Conservation (phyloP, 2,888 invertebrate genomes). For the Euplexia lucipara region DNA sequence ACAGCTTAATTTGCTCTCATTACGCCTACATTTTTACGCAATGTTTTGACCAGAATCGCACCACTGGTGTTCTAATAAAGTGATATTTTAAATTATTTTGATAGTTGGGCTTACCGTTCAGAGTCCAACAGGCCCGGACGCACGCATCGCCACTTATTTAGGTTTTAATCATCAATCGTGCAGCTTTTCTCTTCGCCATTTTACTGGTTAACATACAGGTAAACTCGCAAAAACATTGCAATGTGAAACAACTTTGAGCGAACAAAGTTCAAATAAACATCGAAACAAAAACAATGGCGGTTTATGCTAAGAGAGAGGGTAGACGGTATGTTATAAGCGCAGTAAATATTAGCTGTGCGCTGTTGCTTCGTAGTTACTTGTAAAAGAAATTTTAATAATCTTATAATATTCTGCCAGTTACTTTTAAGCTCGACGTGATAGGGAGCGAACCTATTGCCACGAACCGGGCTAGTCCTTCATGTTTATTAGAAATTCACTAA, state of each 20-base stretch:
- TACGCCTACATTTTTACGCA: too few relatives aligned
- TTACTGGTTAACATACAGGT: constrained; percentile 27
- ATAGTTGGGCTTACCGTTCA: background rate
- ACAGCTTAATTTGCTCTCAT: too few relatives aligned
- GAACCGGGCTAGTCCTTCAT: too few relatives aligned
- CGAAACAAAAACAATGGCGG: constrained; percentile 45
- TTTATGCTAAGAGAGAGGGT: constrained; percentile 23
- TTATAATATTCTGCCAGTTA: too few relatives aligned
- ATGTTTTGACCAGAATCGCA: too few relatives aligned
- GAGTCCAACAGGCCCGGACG: background rate
- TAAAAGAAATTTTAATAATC: too few relatives aligned
- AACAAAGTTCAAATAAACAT: constrained; percentile 58
- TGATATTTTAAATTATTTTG: background rate
- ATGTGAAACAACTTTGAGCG: constrained; percentile 47
- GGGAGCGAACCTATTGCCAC: too few relatives aligned
- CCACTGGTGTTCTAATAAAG: too few relatives aligned
- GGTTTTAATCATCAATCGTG: constrained; percentile 18
- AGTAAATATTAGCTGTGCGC: background rate
- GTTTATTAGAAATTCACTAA: too few relatives aligned
- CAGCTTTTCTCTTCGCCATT: background rate
- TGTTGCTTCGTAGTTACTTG: background rate
- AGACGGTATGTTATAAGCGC: constrained; percentile 23
- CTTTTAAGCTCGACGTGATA: too few relatives aligned
- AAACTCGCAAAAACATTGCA: constrained; percentile 47
- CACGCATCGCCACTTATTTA: background rate